Conservation (phyloP, 2,113 vertebrate genomes). For the Heloderma charlesbogerti region DNA sequence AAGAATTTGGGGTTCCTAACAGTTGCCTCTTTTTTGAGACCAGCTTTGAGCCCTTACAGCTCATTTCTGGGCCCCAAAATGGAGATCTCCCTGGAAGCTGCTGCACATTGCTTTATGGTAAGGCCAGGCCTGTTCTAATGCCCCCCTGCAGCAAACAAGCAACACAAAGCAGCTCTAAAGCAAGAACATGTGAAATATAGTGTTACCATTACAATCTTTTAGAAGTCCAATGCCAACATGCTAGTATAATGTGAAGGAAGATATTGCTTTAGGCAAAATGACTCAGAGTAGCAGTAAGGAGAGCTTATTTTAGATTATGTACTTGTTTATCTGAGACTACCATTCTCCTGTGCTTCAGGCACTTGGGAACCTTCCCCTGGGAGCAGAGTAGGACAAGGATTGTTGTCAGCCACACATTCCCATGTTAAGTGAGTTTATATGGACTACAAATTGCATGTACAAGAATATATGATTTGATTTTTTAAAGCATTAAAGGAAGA, state of each 20-base stretch:
- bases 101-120: background rate
- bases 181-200: background rate
- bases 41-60: too few relatives aligned
- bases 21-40: too few relatives aligned
- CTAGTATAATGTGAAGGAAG: background rate
- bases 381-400: background rate
- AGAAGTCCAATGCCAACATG: background rate
- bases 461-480: background rate
- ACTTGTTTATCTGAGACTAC: background rate
- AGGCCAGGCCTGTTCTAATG: background rate
- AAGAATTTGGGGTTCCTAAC: background rate
- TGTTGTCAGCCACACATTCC: background rate
- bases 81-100: background rate
- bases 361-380: background rate
- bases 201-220: background rate
- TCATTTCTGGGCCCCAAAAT: background rate
- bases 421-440: background rate
- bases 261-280: background rate
- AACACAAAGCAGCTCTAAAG: background rate
- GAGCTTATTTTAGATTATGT: conserved; percentile 9
- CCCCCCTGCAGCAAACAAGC: background rate
- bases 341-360: background rate
- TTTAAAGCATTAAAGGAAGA: background rate
- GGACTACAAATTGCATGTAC: background rate
- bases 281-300: background rate